Evolutionary conservation across 2,888 invertebrate species (phyloP).

Genomic region (Synanthedon andrenaeformis): DNA sequence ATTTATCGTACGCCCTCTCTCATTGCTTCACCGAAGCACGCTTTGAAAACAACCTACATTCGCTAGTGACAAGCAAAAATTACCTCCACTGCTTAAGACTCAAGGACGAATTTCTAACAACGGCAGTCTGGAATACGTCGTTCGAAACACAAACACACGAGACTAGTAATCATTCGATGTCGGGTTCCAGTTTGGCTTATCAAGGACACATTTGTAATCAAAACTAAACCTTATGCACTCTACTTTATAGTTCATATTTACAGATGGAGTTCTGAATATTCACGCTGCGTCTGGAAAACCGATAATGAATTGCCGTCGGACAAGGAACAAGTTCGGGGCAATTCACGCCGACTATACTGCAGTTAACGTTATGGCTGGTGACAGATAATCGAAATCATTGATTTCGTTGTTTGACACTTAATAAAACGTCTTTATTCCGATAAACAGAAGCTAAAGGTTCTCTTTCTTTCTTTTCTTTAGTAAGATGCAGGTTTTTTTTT

Average conservation of each 20-base stretch:
- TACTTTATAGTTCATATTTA: slow-evolving; percentile 13
- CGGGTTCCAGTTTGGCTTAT: slow-evolving; percentile 56
- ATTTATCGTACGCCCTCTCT: slow-evolving; percentile 71
- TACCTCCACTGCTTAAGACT: slow-evolving; percentile 24
- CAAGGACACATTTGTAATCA: slow-evolving; percentile 14
- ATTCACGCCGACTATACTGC: slow-evolving; percentile 37
- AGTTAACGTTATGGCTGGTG: slow-evolving; percentile 22
- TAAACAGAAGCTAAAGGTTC: too few relatives aligned
- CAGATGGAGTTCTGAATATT: slow-evolving; percentile 21
- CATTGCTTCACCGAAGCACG: slow-evolving; percentile 55
- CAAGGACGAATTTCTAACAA: slow-evolving; percentile 39
- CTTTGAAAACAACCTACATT: slow-evolving; percentile 50
- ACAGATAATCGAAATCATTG: background rate
- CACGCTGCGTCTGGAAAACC: slow-evolving; percentile 49
- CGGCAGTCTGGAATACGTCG: slow-evolving; percentile 30
- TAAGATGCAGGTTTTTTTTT: too few relatives aligned
- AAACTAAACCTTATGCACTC: slow-evolving; percentile 20
- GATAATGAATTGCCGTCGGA: slow-evolving; percentile 63
- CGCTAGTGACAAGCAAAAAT: slow-evolving; percentile 21
- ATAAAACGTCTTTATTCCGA: too few relatives aligned
- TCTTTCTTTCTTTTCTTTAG: too few relatives aligned
- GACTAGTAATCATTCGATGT: slow-evolving; percentile 66
- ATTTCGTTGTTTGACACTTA: too few relatives aligned
- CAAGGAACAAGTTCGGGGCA: slow-evolving; percentile 52
- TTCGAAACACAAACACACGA: slow-evolving; percentile 42